Evolutionary conservation across 1,140 invertebrate species (phyloP), one percentile per base, ranked within the genome.

Genomic region (Dendroctonus valens): DNA sequence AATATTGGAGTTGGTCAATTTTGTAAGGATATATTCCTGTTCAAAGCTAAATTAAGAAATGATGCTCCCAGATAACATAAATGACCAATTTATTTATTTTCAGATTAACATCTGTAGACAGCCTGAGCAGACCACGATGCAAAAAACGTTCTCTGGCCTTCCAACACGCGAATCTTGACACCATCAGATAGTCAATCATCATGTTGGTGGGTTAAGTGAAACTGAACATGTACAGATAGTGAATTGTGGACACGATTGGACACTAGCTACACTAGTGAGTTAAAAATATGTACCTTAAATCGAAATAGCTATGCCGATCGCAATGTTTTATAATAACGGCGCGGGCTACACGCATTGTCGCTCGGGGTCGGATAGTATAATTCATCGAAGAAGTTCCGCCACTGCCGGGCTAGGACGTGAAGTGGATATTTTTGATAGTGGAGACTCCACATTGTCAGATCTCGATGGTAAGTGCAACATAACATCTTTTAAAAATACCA

Each of bases 361-460:
- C n/a, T 76, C 76, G 42, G 74, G 73, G 46, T 77, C 77, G 59
- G 77, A 78, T 65, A 74, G 74, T 48, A 69, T 75, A 59, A 72
- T 78, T 12, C 74, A 77, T 67, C 70, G 74, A 7, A 68, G 73
- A 44, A 70, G 66, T 63, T 75, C 68, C 12, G 69, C 69, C 26
- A 65, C 71, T 41, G 71, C 74, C 40, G 59, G 46, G 15, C 54
- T 65, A 12, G 38, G 61, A 39, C 60, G 72, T 26, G 75, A 76
- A 50, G 65, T 63, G 41, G 76, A 79, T 57, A 58, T 68, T 40
- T 75, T 73, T 59, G 77, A 78, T 69, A 77, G 76, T 65, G 77
- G 73, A 12, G 77, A 78, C 49, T 78, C 77, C 42, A 77, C 76
- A 7, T 67, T 77, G 9, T 77, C 76, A 12, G 76, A 78, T 59